Percentiles rank a stretch among this genome's conserved stretches.
Evolutionary conservation across 23 tunicate genomes (phyloP).

Genomic region (Styela clava): DNA sequence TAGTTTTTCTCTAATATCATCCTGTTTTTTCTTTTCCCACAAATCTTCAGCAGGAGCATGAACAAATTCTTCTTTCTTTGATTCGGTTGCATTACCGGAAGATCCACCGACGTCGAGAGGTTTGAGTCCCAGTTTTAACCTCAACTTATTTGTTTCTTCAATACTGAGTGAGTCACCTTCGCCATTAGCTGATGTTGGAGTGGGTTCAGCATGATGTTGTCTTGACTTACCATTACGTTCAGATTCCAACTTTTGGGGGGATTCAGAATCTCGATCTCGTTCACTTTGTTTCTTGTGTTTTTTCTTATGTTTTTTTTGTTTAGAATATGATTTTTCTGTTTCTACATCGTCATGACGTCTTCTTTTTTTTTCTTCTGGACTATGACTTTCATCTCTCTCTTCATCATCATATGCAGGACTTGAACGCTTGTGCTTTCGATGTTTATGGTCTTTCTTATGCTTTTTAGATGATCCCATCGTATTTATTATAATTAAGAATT

Average conservation of each 20-base stretch:
- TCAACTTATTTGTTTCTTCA: slow-evolving; percentile 75
- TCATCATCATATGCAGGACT: slow-evolving; percentile 54
- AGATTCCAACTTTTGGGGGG: background rate
- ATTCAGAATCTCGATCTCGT: slow-evolving; percentile 10
- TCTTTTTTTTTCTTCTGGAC: slow-evolving; percentile 57
- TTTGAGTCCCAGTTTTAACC: slow-evolving; percentile 86
- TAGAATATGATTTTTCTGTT: slow-evolving; percentile 25
- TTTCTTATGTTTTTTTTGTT: slow-evolving; percentile 41
- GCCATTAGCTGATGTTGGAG: slow-evolving; percentile 7
- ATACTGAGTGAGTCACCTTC: slow-evolving; percentile 53
- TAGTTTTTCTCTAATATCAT: slow-evolving; percentile 68
- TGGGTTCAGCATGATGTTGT: slow-evolving; percentile 24
- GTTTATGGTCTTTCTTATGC: slow-evolving; percentile 63
- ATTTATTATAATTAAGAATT: too few relatives aligned
- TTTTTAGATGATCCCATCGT: slow-evolving; percentile 61
- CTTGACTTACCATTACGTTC: slow-evolving; percentile 26
- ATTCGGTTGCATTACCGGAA: slow-evolving; percentile 17
- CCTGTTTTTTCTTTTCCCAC: slow-evolving; percentile 77
- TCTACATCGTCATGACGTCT: slow-evolving; percentile 14
- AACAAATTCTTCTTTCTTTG: slow-evolving; percentile 54
- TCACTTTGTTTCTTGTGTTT: background rate
- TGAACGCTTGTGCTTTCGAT: slow-evolving; percentile 49
- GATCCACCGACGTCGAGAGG: slow-evolving; percentile 64
- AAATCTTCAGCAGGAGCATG: slow-evolving; percentile 94
- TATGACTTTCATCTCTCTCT: slow-evolving; percentile 24